A percentile compares a stretch with the other conserved stretches of the same genome.
Evolutionary conservation across 35 echinoderm and acorn worm genomes (phyloP).

Genomic region (Acanthaster planci): DNA sequence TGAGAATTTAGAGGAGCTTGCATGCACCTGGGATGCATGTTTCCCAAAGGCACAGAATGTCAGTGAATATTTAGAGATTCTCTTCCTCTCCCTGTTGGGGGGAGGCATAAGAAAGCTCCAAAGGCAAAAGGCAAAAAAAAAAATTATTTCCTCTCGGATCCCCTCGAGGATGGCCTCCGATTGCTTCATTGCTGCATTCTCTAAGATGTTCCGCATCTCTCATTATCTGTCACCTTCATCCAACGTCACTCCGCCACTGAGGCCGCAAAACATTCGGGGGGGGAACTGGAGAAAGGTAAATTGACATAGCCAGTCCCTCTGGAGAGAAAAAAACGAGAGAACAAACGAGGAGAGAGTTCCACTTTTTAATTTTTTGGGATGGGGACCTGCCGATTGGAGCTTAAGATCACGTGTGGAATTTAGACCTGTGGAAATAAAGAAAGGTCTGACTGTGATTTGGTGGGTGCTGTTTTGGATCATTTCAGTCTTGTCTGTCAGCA

Average conservation of each 20-base stretch:
- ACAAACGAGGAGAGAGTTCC: not conserved
- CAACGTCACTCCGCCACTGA: not conserved
- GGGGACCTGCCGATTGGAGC: not conserved
- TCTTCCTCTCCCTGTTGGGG: too few relatives aligned
- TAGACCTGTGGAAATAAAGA: not conserved
- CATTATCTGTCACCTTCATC: not conserved
- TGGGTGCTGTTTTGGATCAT: too few relatives aligned
- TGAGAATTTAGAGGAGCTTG: too few relatives aligned
- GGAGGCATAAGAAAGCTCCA: too few relatives aligned
- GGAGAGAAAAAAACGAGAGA: not conserved
- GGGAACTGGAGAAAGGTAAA: not conserved
- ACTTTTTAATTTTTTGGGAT: not conserved
- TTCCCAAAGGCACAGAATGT: too few relatives aligned
- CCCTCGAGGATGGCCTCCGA: not conserved
- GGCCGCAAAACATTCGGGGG: not conserved
- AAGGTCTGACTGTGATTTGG: not conserved
- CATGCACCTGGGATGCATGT: too few relatives aligned
- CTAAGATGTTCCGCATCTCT: not conserved
- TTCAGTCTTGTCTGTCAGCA: too few relatives aligned
- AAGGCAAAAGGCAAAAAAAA: not conserved
- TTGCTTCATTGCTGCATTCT: not conserved
- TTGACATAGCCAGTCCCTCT: constrained; percentile 2
- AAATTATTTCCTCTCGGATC: not conserved
- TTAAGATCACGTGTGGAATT: not conserved
- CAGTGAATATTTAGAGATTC: too few relatives aligned